phyloP scores from a whole-genome alignment of 1,140 invertebrate species.

The Microplitis demolitor region DNA sequence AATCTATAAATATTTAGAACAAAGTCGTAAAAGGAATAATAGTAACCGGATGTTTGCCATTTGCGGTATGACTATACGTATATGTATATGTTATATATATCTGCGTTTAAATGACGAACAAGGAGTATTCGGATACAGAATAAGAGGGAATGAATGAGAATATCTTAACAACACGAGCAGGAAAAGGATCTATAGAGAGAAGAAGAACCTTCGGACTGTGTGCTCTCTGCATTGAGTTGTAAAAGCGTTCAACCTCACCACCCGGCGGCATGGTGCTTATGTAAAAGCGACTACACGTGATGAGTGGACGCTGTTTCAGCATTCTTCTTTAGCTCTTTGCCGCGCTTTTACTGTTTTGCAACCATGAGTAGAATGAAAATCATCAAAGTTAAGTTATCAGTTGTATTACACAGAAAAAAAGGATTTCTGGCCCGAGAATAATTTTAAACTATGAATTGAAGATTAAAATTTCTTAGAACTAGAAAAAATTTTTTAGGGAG shows the following conservation, averaged over 20 bases:
- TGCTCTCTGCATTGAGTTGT: conserved; percentile 60
- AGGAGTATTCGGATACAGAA: conserved; percentile 13
- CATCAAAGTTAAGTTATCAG: conserved; percentile 16
- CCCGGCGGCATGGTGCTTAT: conserved; percentile 60
- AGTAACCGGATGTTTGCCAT: conserved; percentile 7
- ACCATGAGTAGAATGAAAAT: not conserved
- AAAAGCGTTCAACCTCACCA: conserved; percentile 60
- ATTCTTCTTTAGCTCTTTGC: conserved; percentile 56
- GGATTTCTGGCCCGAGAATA: too few species aligned
- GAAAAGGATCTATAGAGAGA: conserved; percentile 26
- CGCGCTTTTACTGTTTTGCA: conserved; percentile 44
- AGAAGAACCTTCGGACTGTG: conserved; percentile 38
- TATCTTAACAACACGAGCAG: not conserved
- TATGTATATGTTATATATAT: not conserved
- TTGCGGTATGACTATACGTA: not conserved
- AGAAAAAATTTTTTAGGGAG: too few species aligned
- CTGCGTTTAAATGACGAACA: conserved; percentile 8
- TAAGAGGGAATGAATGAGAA: conserved; percentile 13
- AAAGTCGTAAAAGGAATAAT: conserved; percentile 35
- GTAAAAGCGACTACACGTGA: conserved; percentile 63
- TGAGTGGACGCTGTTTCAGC: conserved; percentile 60
- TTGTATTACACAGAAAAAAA: not conserved
- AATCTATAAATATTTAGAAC: conserved; percentile 48
- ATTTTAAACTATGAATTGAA: too few species aligned
- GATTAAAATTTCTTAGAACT: too few species aligned